Evolutionary conservation across 2,888 invertebrate species (phyloP), one percentile per base, ranked within the genome.

Genomic region (Pasiphila rectangulata): DNA sequence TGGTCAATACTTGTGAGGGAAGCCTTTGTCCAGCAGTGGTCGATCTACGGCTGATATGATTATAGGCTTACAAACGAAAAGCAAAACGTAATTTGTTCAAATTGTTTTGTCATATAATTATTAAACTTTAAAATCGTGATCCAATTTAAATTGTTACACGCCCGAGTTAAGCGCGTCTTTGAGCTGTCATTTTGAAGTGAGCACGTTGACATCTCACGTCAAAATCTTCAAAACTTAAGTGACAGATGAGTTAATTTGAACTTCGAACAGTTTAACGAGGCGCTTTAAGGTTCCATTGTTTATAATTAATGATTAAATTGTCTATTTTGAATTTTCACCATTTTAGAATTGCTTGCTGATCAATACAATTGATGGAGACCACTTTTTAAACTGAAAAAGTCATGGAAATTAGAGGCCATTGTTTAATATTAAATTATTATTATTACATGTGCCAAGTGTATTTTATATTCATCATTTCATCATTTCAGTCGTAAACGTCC

Each of bases 191-290:
- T 52, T 50, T 51, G 57, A 56, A 59, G 50, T 60, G 71, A 66
- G 61, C 64, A 62, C 59, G 75, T 66, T 79, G 83, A 83, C 81
- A 75, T 72, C 72, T 63, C 72, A 67, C 65, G 79, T 83, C 83
- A 82, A 77, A 77, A 77, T 76, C 68, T 65, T 54, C 50, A 63
- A 72, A 75, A 62, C 68, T 67, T 64, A 65, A 76, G 66, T 79
- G 83, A 79, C 80, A 79, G 80, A 85, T 72, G 82, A 79, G 81
- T 83, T 83, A 81, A 83, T 83, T 80, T 72, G 70, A 79, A 73
- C 71, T 66, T 57, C 54, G 61, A 67, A 73, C 70, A 29, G 71
- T 67, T 69, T 58, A 54, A 58, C 56, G 52, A 56, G 48, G 34
- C 25, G 17, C 44, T 49, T 54, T 20, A 30, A 49, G 42, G 45